These are phyloP conservation scores for Drosophila conformis DNA, from an alignment of 2,888 invertebrate species.

Conservation along the genomic window DNA sequence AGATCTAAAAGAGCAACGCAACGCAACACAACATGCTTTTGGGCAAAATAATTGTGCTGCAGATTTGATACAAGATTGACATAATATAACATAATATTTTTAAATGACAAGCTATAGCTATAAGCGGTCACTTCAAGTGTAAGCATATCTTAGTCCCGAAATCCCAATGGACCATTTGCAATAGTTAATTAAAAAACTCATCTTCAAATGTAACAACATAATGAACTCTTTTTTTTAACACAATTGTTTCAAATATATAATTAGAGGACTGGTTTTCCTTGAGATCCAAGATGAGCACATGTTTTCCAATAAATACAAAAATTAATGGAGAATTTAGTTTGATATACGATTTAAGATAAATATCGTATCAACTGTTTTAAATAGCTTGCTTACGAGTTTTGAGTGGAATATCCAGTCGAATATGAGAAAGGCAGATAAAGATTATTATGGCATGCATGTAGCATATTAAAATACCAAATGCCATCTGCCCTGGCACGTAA, in stretches of 20 bases:
- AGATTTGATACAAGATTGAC: background rate
- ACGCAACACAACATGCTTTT: constrained; percentile 11
- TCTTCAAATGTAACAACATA: background rate
- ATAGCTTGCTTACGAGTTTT: background rate
- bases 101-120: background rate
- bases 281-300: background rate
- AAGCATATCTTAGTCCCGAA: background rate
- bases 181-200: background rate
- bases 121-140: background rate
- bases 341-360: background rate
- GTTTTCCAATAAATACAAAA: background rate
- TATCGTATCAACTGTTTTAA: background rate
- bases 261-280: background rate
- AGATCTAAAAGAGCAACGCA: constrained; percentile 41
- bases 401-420: background rate
- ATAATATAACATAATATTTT: background rate
- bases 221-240: background rate
- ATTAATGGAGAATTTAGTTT: background rate
- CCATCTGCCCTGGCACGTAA: constrained; percentile 56
- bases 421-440: constrained; percentile 9
- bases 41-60: background rate
- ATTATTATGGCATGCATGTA: constrained; percentile 50
- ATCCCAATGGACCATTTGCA: background rate
- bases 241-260: background rate
- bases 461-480: constrained; percentile 64